Percentiles rank a stretch among this genome's conserved stretches.
phyloP scores from a whole-genome alignment of 2,888 invertebrate genomes.

The Aphidoletes aphidimyza region DNA sequence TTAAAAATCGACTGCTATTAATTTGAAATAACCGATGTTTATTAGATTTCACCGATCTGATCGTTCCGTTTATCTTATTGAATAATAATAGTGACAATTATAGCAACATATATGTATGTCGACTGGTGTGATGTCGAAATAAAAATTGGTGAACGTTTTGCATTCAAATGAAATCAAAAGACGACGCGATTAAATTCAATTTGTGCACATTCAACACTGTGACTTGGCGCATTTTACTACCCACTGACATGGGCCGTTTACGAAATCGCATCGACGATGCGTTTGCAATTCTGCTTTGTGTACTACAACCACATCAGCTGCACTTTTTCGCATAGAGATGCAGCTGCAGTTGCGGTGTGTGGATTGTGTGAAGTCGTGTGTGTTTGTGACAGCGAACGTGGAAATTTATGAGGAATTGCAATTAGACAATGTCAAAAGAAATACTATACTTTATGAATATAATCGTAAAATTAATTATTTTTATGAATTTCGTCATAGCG shows the following conservation, averaged over 20 bases:
- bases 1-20: conserved; percentile 28
- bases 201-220: conserved; percentile 7
- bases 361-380: background rate
- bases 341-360: background rate
- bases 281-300: background rate
- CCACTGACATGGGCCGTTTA: background rate
- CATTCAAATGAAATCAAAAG: background rate
- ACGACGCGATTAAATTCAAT: conserved; percentile 24
- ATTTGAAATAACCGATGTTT: conserved; percentile 24
- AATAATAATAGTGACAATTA: conserved; percentile 5
- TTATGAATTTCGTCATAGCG: conserved; percentile 10
- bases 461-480: conserved; percentile 50
- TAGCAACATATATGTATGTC: background rate
- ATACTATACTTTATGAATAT: conserved; percentile 44
- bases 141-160: conserved; percentile 11
- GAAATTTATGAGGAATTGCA: conserved; percentile 43
- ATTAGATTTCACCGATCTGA: background rate
- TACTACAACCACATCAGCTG: background rate
- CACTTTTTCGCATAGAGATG: background rate
- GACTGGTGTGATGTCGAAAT: background rate
- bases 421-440: conserved; percentile 48
- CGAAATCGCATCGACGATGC: conserved; percentile 20
- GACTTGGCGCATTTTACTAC: conserved; percentile 24
- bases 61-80: background rate
- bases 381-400: background rate